Base-by-base conservation (phyloP, 2,888 invertebrate genomes). In the Dexiosoma caninum region DNA sequence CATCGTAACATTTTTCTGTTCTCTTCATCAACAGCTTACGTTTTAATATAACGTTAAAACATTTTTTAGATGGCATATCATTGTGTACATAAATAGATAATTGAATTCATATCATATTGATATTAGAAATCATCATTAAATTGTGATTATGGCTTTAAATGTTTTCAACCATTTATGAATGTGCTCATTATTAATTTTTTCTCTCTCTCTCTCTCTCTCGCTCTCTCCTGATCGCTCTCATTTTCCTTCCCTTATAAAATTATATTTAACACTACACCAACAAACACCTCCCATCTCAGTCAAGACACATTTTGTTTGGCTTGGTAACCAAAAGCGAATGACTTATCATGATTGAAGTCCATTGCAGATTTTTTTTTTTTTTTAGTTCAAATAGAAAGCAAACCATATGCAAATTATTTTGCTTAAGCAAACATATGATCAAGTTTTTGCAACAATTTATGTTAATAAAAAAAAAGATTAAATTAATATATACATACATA, bases 121-220 rank as follows among this genome's bases (percentile, higher is more conserved):
- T 37, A 71, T 71, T 12, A 59, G 27, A 37, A 14, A 46, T 59
- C 49, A 71, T 71, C 30, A 60, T 51, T 27, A 64, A 67, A 40
- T 60, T 59, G 75, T 40, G 44, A 59, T 70, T 55, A 71, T 49
- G 69, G 81, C 81, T 81, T 81, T 81, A 53, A 69, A 77, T 81
- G 81, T 81, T 81, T 59, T 81, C 69, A 77, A 37, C 16, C 60
- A 67, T 75, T 51, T 49, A 44, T 55, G 10, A 49, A 64, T 78
- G 71, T 64, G 77, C 2, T 51, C 64, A 77, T 77, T 71, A 12
- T 57, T 51, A 51, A 62, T 51, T 37, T 42, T 70, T 51, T 51
- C 27, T 27, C 27, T 27, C n/a, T 27, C 57, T 37, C 51, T 70
- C 57, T 51, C 27, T 27, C 27, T 27, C n/a, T 27, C 12, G 37